These are phyloP conservation scores for Boloria selene DNA, from an alignment of 2,888 invertebrate species.

Conservation along the genomic window DNA sequence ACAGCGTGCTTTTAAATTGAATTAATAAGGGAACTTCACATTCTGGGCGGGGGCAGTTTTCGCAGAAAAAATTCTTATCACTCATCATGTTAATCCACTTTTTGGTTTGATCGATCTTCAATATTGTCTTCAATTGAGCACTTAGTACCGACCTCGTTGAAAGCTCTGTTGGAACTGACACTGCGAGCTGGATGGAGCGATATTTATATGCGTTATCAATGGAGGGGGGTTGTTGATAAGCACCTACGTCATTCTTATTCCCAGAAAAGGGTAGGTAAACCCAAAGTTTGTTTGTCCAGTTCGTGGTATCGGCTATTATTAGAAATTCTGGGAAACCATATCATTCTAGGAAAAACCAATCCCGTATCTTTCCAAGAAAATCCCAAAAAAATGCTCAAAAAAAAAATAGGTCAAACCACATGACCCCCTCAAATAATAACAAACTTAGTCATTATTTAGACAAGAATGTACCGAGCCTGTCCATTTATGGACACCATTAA, in stretches of 20 bases:
- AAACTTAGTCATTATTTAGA: slow-evolving; percentile 1
- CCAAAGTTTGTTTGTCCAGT: slow-evolving; percentile 3
- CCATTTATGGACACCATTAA: slow-evolving; percentile 17
- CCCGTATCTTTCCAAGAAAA: slow-evolving; percentile 3
- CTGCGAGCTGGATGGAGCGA: slow-evolving; percentile 17
- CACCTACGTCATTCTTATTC: neutral
- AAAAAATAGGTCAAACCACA: neutral
- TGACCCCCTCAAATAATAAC: neutral
- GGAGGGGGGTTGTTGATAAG: neutral
- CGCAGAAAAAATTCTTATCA: neutral
- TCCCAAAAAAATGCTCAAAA: slow-evolving; percentile 1
- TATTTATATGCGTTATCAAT: slow-evolving; percentile 11
- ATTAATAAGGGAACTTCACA: no score
- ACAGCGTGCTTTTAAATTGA: no score
- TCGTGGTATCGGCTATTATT: slow-evolving; percentile 1
- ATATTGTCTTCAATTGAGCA: slow-evolving; percentile 20
- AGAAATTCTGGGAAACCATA: slow-evolving; percentile 3
- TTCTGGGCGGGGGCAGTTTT: neutral
- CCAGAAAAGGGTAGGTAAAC: slow-evolving; percentile 2
- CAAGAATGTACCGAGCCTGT: slow-evolving; percentile 4
- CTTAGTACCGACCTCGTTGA: slow-evolving; percentile 13
- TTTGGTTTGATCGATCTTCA: slow-evolving; percentile 13
- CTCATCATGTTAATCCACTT: slow-evolving; percentile 21
- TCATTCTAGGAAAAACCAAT: slow-evolving; percentile 3
- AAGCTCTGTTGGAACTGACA: slow-evolving; percentile 5